Percentiles rank a stretch among this genome's conserved stretches.
Conservation (phyloP, 92 coral and sea anemone species). For the Parazoanthus atlanticus region DNA sequence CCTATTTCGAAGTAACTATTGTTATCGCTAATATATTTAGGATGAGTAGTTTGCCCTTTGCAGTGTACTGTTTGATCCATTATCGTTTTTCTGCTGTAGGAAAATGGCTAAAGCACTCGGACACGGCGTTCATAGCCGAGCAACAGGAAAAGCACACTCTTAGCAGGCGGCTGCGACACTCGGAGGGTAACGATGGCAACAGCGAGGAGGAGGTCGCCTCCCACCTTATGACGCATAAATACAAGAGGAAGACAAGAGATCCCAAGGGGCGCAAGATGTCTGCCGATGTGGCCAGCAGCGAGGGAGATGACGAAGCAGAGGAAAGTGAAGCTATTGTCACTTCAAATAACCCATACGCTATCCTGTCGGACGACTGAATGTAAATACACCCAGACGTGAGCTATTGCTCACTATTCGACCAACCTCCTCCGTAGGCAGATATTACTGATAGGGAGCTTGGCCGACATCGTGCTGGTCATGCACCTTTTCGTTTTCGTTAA, state of each 20-base stretch:
- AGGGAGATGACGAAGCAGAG: constrained; percentile 66
- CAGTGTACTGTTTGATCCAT: not conserved
- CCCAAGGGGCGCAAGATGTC: constrained; percentile 46
- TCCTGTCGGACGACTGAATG: constrained; percentile 78
- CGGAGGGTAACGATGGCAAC: constrained; percentile 38
- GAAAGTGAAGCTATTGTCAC: constrained; percentile 57
- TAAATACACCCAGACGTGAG: not conserved
- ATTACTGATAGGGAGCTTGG: not conserved
- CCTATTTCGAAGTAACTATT: too few species aligned
- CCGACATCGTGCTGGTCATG: too few species aligned
- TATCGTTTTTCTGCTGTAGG: constrained; percentile 30
- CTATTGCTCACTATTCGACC: not conserved
- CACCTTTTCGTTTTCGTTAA: too few species aligned
- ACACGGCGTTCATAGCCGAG: constrained; percentile 69
- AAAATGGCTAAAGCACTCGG: constrained; percentile 82
- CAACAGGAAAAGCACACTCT: constrained; percentile 74
- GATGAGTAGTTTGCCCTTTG: not conserved
- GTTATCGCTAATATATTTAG: too few species aligned
- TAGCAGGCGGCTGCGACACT: constrained; percentile 58
- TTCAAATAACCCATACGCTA: constrained; percentile 76
- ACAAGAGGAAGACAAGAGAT: constrained; percentile 20
- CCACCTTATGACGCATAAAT: constrained; percentile 41
- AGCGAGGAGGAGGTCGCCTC: constrained; percentile 61
- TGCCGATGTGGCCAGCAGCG: constrained; percentile 57
- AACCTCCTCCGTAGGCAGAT: not conserved